Percentiles rank a stretch among this genome's conserved stretches.
Evolutionary conservation across 2,113 vertebrate species (phyloP).

Genomic region (Gorsachius goisagi): DNA sequence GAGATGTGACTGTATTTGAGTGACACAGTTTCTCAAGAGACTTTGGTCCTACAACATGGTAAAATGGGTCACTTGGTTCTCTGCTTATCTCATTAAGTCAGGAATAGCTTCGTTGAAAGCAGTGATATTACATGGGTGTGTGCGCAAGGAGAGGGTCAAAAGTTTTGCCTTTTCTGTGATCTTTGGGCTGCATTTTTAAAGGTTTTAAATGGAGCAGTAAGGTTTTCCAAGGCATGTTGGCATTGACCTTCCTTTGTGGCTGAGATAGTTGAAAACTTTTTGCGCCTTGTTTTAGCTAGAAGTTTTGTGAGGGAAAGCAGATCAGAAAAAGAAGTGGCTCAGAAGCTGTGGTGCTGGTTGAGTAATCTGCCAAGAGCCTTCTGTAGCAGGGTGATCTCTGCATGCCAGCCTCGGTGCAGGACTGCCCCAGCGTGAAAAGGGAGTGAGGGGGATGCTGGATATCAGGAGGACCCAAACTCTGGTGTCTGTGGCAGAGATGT

Average conservation of each 20-base stretch:
- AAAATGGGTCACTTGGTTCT: neutral
- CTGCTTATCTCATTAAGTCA: neutral
- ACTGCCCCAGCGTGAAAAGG: fast-evolving
- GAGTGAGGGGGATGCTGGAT: neutral
- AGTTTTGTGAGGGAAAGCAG: neutral
- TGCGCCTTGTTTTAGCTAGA: neutral
- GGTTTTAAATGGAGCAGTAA: neutral
- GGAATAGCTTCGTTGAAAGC: neutral
- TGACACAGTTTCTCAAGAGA: neutral
- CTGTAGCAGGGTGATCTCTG: neutral
- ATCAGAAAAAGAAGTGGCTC: neutral
- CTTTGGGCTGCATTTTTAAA: neutral
- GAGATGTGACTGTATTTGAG: neutral
- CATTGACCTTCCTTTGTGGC: neutral
- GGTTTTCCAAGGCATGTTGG: neutral
- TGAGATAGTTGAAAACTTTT: neutral
- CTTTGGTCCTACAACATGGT: neutral
- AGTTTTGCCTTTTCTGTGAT: neutral
- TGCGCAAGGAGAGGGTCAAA: neutral
- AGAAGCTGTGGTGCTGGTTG: neutral
- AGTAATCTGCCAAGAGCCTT: neutral
- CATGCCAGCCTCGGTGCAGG: neutral
- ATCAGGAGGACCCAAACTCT: neutral
- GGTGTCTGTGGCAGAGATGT: neutral
- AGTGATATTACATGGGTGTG: neutral